Base-by-base conservation (phyloP, 2,113 vertebrate genomes). In the Ophiodon elongatus region DNA sequence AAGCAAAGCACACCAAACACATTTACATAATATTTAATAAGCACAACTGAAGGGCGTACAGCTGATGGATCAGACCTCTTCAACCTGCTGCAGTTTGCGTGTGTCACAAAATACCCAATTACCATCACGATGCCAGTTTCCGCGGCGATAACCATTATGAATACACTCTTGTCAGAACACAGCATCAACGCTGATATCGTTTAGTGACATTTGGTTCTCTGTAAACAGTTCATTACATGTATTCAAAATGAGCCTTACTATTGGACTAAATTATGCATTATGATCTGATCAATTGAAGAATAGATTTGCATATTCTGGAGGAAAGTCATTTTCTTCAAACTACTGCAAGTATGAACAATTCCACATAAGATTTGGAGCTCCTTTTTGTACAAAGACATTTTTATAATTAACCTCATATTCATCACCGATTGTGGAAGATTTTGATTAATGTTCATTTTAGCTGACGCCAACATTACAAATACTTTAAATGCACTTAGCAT, bases 241-340 rank as follows among this genome's bases (percentile, higher is more conserved):
- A 63, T 62, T 56, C 29, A 31, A 54, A 50, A 31, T 23, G n/a
- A 19, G 39, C 33, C 19, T 66, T 57, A 0, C 25, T 39, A 14
- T 0, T 29, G 21, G 43, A 73, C 47, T 47, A 0, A 76, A 27
- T 41, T 5, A 50, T 50, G 37, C 14, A 23, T 68, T 35, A 47
- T 73, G 15, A 60, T 69, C 19, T 66, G 56, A 84, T 63, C 37
- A 74, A 17, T 19, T 67, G 64, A 13, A 14, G 56, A 33, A 85
- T 41, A 6, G 1, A 84, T 89, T 66, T 85, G 33, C 80, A 90
- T 84, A 82, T 80, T 78, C 60, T 83, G 73, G 66, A 65, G 47
- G 15, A 33, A 43, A 57, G 4, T 23, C 1, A 33, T 74, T 74
- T 47, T 23, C 23, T 45, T 73, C 1, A 17, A 31, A 79, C 54